Percentiles rank a stretch among this genome's conserved stretches.
phyloP scores from a whole-genome alignment of 2,888 invertebrate genomes.

The Lepidonotus clava region DNA sequence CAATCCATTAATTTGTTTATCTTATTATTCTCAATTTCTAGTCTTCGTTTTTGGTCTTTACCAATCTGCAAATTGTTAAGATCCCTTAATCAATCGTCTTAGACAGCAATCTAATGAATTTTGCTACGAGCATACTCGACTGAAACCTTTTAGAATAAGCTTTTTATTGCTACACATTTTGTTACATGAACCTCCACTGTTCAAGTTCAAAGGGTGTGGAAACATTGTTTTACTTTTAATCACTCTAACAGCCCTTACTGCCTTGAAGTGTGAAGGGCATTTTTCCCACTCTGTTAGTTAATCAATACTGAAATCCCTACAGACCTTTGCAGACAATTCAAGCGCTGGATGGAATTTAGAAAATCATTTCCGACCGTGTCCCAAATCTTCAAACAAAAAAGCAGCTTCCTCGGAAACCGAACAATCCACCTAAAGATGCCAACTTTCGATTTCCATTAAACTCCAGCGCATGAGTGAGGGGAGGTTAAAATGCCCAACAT shows the following conservation, averaged over 20 bases:
- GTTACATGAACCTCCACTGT: not conserved
- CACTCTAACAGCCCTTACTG: not conserved
- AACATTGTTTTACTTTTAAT: not conserved
- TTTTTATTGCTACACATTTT: too few relatives aligned
- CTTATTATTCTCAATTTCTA: too few relatives aligned
- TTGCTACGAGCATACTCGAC: too few relatives aligned
- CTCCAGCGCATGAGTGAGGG: not conserved
- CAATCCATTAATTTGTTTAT: too few relatives aligned
- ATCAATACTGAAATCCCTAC: not conserved
- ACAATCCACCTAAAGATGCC: not conserved
- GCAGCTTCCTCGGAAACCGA: not conserved
- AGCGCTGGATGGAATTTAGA: not conserved
- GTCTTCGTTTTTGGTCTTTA: too few relatives aligned
- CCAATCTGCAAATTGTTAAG: too few relatives aligned
- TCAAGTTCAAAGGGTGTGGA: not conserved
- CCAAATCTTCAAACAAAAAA: not conserved
- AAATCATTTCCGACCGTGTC: not conserved
- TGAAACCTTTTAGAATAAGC: too few relatives aligned
- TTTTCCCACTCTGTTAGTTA: not conserved
- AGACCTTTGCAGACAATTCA: not conserved
- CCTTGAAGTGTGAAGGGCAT: not conserved
- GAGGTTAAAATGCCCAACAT: not conserved
- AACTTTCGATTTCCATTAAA: slow-evolving; percentile 42
- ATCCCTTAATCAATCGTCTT: too few relatives aligned
- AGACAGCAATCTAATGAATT: too few relatives aligned